These are phyloP conservation scores for Oostethus manadensis DNA, from an alignment of 2,113 vertebrate species.

Conservation along the genomic window DNA sequence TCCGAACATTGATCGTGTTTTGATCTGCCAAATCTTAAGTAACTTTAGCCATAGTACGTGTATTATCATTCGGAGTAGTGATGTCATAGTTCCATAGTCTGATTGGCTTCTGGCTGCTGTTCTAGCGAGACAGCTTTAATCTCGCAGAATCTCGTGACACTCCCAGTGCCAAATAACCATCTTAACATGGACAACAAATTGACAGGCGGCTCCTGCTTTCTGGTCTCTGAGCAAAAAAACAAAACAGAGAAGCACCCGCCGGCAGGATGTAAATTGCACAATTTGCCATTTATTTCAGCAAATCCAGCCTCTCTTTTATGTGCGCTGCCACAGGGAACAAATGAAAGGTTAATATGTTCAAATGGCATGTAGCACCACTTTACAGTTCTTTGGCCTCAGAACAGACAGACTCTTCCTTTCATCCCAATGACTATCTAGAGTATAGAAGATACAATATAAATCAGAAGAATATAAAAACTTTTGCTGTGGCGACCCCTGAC, in stretches of 20 bases:
- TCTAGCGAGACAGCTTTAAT: no score
- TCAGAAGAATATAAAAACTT: no score
- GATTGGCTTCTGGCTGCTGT: no score
- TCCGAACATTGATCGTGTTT: no score
- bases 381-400: slow-evolving; percentile 26
- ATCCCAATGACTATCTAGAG: slow-evolving; percentile 7
- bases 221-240: slow-evolving; percentile 35
- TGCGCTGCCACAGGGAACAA: slow-evolving; percentile 34
- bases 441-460: no score
- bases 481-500: no score
- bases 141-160: no score
- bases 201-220: slow-evolving; percentile 32
- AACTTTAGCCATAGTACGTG: no score
- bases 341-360: slow-evolving; percentile 65
- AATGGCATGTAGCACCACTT: slow-evolving; percentile 45
- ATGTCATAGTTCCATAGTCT: no score
- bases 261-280: slow-evolving; percentile 50
- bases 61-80: no score
- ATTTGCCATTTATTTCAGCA: slow-evolving; percentile 40
- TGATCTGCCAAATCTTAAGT: no score
- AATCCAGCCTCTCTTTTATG: slow-evolving; percentile 47
- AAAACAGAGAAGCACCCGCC: slow-evolving; percentile 18
- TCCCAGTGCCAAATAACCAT: slow-evolving; percentile 28
- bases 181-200: slow-evolving; percentile 53
- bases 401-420: slow-evolving; percentile 36